These are phyloP conservation scores for Condylostylus longicornis DNA, from an alignment of 1,140 invertebrate genomes.

Conservation along the genomic window DNA sequence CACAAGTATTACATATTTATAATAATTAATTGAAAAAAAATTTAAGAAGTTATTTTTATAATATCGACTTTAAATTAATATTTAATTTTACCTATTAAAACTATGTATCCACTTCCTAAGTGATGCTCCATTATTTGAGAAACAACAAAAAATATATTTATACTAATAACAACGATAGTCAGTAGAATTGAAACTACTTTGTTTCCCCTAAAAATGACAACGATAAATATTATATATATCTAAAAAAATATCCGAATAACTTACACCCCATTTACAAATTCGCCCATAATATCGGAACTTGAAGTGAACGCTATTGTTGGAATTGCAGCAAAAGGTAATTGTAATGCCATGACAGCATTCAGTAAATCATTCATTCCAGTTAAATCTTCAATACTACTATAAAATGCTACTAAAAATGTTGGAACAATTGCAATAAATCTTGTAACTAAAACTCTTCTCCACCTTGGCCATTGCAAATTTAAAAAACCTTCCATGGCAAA, in stretches of 20 bases:
- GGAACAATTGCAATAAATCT: conserved; percentile 76
- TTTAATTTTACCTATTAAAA: conserved; percentile 35
- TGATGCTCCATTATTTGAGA: conserved; percentile 40
- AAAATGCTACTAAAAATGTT: conserved; percentile 61
- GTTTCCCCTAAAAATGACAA: conserved; percentile 40
- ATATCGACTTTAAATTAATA: too few species aligned
- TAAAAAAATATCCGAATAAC: conserved; percentile 36
- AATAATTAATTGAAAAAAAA: conserved; percentile 5
- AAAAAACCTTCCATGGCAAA: conserved; percentile 80
- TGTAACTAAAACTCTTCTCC: conserved; percentile 78
- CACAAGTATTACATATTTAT: background rate
- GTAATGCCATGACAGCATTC: conserved; percentile 78
- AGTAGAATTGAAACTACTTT: conserved; percentile 52
- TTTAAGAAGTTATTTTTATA: too few species aligned
- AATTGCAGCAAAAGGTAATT: conserved; percentile 68
- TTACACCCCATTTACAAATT: conserved; percentile 53
- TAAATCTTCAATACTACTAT: conserved; percentile 55
- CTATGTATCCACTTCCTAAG: conserved; percentile 37
- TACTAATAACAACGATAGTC: conserved; percentile 55
- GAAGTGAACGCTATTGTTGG: conserved; percentile 82
- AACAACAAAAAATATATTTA: conserved; percentile 71
- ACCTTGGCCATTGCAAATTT: conserved; percentile 73
- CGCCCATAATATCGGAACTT: conserved; percentile 64
- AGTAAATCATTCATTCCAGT: conserved; percentile 79
- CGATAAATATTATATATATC: conserved; percentile 6